These are phyloP conservation scores for Drosophila equinoxialis DNA, from an alignment of 1,140 invertebrate species.

Conservation along the genomic window DNA sequence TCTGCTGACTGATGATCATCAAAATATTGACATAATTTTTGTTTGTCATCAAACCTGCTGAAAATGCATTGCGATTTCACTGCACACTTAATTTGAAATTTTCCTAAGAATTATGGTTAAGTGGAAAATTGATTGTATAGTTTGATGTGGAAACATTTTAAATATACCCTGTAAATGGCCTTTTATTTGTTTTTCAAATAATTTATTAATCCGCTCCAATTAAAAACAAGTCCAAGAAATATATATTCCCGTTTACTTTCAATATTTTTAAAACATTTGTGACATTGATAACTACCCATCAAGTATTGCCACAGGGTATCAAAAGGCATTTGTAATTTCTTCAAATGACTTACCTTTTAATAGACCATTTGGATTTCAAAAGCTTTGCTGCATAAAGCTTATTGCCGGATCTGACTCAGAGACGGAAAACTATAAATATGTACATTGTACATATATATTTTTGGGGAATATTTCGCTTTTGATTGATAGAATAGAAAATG, in stretches of 20 bases:
- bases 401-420: background rate
- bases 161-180: background rate
- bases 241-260: no score
- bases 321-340: background rate
- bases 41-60: background rate
- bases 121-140: background rate
- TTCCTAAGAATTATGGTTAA: background rate
- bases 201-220: no score
- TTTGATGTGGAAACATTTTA: no score
- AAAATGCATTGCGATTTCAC: background rate
- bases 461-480: background rate
- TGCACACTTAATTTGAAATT: background rate
- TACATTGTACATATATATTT: no score
- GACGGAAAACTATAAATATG: background rate
- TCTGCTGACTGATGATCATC: background rate
- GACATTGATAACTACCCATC: no score
- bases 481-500: background rate
- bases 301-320: background rate
- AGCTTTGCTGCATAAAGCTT: background rate
- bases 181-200: no score
- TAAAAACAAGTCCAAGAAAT: no score
- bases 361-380: background rate
- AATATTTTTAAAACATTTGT: no score
- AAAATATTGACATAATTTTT: slow-evolving; percentile 4
- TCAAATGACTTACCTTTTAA: background rate